Evolutionary conservation across 2,113 vertebrate genomes (phyloP).

Genomic region (Steatornis caripensis): DNA sequence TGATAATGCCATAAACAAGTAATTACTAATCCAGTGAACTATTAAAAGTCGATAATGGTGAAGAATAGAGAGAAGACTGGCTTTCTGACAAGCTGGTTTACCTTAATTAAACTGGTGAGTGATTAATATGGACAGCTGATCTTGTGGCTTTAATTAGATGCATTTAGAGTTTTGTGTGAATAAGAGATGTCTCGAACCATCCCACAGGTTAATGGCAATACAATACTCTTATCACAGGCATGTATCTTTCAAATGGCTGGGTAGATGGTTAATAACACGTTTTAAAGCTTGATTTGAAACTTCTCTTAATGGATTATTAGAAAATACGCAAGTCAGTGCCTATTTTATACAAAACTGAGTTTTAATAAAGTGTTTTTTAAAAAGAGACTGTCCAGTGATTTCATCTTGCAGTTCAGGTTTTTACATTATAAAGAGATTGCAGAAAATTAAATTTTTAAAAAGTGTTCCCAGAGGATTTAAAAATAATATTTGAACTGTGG

Average conservation of each 20-base stretch:
- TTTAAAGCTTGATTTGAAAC: constrained; percentile 65
- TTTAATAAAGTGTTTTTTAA: not conserved
- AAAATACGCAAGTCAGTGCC: constrained; percentile 2
- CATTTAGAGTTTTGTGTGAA: constrained; percentile 66
- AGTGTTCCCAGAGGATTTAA: not conserved
- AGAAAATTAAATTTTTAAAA: not conserved
- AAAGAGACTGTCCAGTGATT: not conserved
- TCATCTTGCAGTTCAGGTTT: not conserved
- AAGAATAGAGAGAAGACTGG: constrained; percentile 57
- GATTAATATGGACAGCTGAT: constrained; percentile 73
- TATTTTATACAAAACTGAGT: not conserved
- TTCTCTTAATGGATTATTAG: constrained; percentile 42
- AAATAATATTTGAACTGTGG: not conserved
- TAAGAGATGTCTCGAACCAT: constrained; percentile 58
- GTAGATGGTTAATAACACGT: constrained; percentile 63
- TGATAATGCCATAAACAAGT: constrained; percentile 49
- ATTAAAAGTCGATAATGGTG: constrained; percentile 63
- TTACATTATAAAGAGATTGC: not conserved
- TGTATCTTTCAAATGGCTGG: constrained; percentile 63
- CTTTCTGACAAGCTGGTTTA: constrained; percentile 70
- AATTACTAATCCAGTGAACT: constrained; percentile 56
- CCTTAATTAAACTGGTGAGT: constrained; percentile 74
- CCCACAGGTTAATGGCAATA: constrained; percentile 61
- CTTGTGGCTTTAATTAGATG: constrained; percentile 64
- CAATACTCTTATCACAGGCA: constrained; percentile 54